These are phyloP conservation scores for Chaetophractus vellerosus DNA, from an alignment of 2,797 vertebrate species.

Conservation along the genomic window DNA sequence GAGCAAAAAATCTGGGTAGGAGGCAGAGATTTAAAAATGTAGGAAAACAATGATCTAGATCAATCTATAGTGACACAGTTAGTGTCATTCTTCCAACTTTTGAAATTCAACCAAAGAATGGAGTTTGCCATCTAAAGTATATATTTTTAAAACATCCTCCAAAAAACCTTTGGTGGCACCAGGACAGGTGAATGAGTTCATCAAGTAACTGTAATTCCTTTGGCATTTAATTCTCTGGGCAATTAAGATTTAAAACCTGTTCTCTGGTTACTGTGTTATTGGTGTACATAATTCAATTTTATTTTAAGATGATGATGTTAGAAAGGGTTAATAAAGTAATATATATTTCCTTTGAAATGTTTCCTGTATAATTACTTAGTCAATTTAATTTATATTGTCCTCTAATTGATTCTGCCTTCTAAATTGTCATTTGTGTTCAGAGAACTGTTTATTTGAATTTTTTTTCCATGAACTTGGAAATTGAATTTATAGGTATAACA, in stretches of 20 bases:
- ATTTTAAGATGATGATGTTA: conserved; percentile 31
- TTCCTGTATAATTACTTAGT: conserved; percentile 22
- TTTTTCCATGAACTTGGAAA: conserved; percentile 47
- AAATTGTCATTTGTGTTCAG: conserved; percentile 38
- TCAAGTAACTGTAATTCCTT: neutral
- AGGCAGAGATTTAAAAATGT: conserved; percentile 8
- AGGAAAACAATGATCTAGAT: neutral
- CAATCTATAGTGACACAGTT: neutral
- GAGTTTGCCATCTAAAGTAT: neutral
- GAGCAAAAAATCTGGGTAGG: neutral
- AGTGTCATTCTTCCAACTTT: conserved; percentile 43
- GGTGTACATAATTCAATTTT: conserved; percentile 31
- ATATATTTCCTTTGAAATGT: conserved; percentile 41
- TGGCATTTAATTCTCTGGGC: conserved; percentile 8
- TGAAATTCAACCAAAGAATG: conserved; percentile 42
- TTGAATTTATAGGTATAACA: conserved; percentile 58
- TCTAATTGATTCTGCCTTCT: conserved; percentile 56
- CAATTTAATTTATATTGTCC: neutral
- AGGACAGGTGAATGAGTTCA: neutral
- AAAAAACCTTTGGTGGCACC: conserved; percentile 28
- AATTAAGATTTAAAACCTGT: conserved; percentile 29
- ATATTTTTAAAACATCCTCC: neutral
- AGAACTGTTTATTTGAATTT: conserved; percentile 29
- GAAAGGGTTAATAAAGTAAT: conserved; percentile 43
- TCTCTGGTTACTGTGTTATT: conserved; percentile 51